Percentiles rank a stretch among this genome's conserved stretches.
These are phyloP conservation scores for Lycopodina hypogea DNA, from an alignment of 37 sponge, comb jelly and placozoan species.

Conservation along the genomic window DNA sequence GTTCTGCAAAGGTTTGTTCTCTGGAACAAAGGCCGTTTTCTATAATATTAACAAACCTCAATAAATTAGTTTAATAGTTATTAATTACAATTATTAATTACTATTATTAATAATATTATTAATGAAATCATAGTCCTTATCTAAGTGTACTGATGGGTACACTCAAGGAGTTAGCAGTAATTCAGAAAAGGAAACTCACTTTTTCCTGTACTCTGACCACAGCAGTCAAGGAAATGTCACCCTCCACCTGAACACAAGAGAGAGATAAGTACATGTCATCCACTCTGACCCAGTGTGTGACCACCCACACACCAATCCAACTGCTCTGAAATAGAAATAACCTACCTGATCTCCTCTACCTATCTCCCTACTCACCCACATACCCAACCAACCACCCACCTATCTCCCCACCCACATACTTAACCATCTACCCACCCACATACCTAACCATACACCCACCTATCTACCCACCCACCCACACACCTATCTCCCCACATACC, in stretches of 20 bases:
- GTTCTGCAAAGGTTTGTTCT: constrained; percentile 60
- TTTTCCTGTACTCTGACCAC: constrained; percentile 67
- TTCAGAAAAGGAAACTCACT: constrained; percentile 12
- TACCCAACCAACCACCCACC: background rate
- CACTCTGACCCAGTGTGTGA: background rate
- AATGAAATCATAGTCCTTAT: too few relatives aligned
- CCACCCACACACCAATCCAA: too few relatives aligned
- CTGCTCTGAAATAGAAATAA: background rate
- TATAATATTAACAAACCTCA: too few relatives aligned
- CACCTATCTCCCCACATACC: too few relatives aligned
- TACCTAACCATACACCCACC: too few relatives aligned
- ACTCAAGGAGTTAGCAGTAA: background rate
- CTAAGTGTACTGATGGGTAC: too few relatives aligned
- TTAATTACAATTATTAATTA: too few relatives aligned
- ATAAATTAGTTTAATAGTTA: too few relatives aligned
- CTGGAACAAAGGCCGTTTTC: constrained; percentile 72
- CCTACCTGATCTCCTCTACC: background rate
- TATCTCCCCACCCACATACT: too few relatives aligned
- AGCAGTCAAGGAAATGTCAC: constrained; percentile 63
- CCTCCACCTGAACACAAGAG: constrained; percentile 46
- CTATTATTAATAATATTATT: too few relatives aligned
- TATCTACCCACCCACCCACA: too few relatives aligned
- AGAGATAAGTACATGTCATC: background rate
- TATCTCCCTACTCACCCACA: background rate
- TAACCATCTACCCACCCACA: too few relatives aligned